Conservation (phyloP, 2,888 invertebrate genomes). For the Drosophila bunnanda region DNA sequence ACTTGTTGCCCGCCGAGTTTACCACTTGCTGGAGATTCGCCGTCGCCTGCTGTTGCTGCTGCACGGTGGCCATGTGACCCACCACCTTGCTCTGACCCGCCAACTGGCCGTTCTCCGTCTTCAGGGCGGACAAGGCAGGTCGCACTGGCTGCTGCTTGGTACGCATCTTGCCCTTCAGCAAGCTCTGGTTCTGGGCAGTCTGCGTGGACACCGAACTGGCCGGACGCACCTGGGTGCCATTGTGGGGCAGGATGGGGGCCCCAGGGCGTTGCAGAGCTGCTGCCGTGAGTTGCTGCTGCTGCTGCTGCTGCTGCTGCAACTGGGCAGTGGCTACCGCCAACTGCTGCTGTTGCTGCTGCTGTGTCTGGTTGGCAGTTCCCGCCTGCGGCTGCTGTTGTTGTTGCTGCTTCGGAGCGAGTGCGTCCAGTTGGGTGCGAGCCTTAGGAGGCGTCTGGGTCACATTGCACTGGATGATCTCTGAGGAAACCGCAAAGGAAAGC, state of each 20-base stretch:
- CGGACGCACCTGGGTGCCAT: constrained; percentile 88
- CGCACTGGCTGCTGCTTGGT: constrained; percentile 89
- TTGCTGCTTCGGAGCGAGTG: constrained; percentile 83
- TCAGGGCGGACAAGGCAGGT: constrained; percentile 88
- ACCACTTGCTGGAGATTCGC: constrained; percentile 86
- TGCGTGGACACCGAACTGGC: constrained; percentile 94
- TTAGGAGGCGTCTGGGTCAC: constrained; percentile 84
- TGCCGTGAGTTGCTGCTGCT: constrained; percentile 63
- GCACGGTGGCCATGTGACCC: constrained; percentile 74
- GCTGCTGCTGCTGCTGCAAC: constrained; percentile 60
- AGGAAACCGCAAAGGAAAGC: no score
- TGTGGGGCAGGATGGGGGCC: constrained; percentile 87
- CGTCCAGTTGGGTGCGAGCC: constrained; percentile 86
- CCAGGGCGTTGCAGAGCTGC: constrained; percentile 71
- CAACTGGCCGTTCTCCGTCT: constrained; percentile 89
- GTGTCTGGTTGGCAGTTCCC: constrained; percentile 54
- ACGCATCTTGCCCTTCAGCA: constrained; percentile 86
- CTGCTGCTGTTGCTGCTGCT: constrained; percentile 53
- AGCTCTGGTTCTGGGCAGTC: constrained; percentile 86
- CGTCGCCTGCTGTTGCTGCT: constrained; percentile 59
- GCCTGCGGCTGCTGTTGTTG: constrained; percentile 57
- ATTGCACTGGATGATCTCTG: constrained; percentile 84
- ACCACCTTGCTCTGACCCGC: constrained; percentile 65
- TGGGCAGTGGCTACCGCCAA: constrained; percentile 61
- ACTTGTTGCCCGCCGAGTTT: constrained; percentile 86